A percentile compares a stretch with the other conserved stretches of the same genome.
These are phyloP conservation scores for Seira sanloemensis DNA, from an alignment of 2,888 invertebrate species.

Conservation along the genomic window DNA sequence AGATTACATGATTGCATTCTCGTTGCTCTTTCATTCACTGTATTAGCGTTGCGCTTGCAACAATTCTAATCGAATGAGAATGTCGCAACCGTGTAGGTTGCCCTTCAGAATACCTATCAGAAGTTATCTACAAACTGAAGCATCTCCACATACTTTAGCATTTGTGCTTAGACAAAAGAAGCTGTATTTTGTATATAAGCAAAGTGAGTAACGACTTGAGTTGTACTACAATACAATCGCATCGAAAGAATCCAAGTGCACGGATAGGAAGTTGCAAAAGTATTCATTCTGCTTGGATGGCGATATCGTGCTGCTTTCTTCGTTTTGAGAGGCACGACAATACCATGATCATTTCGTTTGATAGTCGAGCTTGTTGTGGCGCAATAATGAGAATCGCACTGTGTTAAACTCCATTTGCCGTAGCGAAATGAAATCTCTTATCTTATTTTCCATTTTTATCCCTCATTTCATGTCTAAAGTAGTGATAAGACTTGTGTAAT, in stretches of 20 bases:
- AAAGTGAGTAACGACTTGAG: no score
- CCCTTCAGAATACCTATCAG: no score
- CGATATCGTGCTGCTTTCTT: background rate
- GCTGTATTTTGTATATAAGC: no score
- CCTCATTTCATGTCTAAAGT: constrained; percentile 36
- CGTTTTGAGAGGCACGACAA: constrained; percentile 1
- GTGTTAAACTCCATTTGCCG: constrained; percentile 10
- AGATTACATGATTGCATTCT: constrained; percentile 58
- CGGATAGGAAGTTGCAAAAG: no score
- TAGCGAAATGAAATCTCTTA: constrained; percentile 40
- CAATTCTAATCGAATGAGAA: background rate
- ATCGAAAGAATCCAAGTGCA: no score
- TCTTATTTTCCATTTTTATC: constrained; percentile 37
- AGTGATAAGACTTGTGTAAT: constrained; percentile 19
- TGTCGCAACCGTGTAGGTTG: background rate
- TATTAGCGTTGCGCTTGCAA: background rate
- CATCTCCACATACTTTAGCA: no score
- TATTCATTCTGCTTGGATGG: background rate
- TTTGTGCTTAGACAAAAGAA: no score
- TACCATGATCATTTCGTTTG: background rate
- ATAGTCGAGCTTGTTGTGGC: background rate
- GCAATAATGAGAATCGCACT: constrained; percentile 32
- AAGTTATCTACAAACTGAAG: no score
- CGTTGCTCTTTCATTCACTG: constrained; percentile 20
- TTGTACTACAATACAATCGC: no score